Percentiles rank a stretch among this genome's conserved stretches.
Evolutionary conservation across 2,113 vertebrate species (phyloP).

Genomic region (Cryptotis parvus): DNA sequence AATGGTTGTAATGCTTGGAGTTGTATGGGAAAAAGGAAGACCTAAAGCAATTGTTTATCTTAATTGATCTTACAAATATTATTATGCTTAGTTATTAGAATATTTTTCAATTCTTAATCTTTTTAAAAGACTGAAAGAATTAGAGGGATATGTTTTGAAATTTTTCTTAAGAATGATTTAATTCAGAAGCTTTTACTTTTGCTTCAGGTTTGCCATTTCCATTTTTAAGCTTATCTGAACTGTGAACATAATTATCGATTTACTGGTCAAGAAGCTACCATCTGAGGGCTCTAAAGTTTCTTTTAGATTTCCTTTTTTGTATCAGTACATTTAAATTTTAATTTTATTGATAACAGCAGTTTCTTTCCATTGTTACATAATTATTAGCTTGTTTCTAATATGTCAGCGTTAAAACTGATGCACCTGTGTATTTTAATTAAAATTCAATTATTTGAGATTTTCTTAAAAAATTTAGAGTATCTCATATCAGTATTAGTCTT

Average conservation of each 20-base stretch:
- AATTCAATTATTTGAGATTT: neutral
- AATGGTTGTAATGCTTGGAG: conserved; percentile 28
- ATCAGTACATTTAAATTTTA: conserved; percentile 59
- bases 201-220: conserved; percentile 81
- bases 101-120: conserved; percentile 48
- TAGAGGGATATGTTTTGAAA: conserved; percentile 40
- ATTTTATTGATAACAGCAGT: conserved; percentile 22
- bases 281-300: conserved; percentile 92
- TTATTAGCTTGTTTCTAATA: conserved; percentile 31
- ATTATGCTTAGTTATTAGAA: neutral
- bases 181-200: conserved; percentile 56
- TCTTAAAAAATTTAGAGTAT: neutral
- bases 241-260: conserved; percentile 75
- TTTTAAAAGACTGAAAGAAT: conserved; percentile 37
- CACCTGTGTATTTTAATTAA: neutral
- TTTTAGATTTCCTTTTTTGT: conserved; percentile 81
- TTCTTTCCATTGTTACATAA: conserved; percentile 37
- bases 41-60: neutral
- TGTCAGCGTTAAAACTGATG: neutral
- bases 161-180: neutral
- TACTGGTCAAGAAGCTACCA: conserved; percentile 83
- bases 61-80: neutral
- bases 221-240: conserved; percentile 91
- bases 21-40: neutral
- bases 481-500: conserved; percentile 15